A percentile compares a stretch with the other conserved stretches of the same genome.
These are phyloP conservation scores for Rhinopomastus cyanomelas DNA, from an alignment of 2,113 vertebrate genomes.

Conservation along the genomic window DNA sequence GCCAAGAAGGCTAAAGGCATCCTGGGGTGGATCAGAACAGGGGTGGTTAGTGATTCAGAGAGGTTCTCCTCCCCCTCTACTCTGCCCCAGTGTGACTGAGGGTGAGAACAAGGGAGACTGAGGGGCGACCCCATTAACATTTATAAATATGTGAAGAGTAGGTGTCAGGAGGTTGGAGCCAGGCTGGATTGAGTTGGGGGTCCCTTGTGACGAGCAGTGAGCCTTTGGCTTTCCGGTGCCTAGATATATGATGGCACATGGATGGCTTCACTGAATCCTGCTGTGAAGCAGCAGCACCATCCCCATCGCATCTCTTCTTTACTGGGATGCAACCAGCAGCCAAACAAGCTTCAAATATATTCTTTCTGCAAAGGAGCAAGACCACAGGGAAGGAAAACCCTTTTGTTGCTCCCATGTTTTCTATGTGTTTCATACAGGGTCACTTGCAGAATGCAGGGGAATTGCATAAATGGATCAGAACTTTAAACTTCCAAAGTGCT, in stretches of 20 bases:
- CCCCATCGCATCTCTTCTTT: not conserved
- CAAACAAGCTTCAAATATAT: not conserved
- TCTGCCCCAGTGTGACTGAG: no score
- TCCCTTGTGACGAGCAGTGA: not conserved
- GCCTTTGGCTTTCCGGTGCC: not conserved
- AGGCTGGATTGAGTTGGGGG: not conserved
- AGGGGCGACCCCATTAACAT: no score
- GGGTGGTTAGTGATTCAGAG: no score
- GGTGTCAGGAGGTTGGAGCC: no score
- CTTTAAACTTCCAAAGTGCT: not conserved
- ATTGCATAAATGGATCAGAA: not conserved
- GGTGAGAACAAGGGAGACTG: no score
- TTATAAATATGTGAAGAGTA: no score
- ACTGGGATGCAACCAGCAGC: not conserved
- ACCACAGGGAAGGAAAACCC: not conserved
- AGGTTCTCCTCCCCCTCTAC: no score
- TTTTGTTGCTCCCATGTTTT: not conserved
- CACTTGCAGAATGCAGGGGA: not conserved
- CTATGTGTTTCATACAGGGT: not conserved
- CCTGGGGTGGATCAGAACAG: no score
- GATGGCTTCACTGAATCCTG: not conserved
- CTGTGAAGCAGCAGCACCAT: not conserved
- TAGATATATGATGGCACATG: accelerated
- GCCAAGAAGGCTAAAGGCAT: no score
- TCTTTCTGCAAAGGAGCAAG: not conserved